Base-by-base conservation (phyloP, 2,797 vertebrate species). In the Sebastes oblongus region DNA sequence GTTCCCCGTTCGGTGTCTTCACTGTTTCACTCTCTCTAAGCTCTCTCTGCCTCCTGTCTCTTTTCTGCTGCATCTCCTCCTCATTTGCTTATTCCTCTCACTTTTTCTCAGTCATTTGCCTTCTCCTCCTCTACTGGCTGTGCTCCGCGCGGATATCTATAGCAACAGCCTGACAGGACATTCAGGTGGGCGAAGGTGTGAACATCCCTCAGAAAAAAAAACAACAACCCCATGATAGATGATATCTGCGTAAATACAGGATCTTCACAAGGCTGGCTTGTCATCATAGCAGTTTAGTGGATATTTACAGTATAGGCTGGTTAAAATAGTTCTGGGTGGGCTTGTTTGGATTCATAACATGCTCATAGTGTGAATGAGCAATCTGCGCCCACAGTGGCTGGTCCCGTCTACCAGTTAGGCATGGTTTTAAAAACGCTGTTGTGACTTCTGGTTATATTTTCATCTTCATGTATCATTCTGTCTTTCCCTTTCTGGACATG, bases 151-250 rank as follows among this genome's bases (percentile, higher is more conserved):
- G 76, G 92, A 92, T 96, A 95, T 95, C 93, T 96, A 94, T 95
- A 94, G 95, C 92, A 94, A 93, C 93, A 91, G 88, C 85, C 88
- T 92, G 92, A 92, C 93, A 94, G 91, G 91, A 93, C 91, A 85
- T 83, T 92, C 86, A 91, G 93, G 88, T 94, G 91, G 93, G 94
- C 75, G 92, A 94, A 90, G 83, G 92, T 88, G 93, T 89, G 91
- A 95, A 92, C 84, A 88, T 92, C 83, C 81, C 80, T 89, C 65
- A 72, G 82, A 83, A 87, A 82, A 65, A 64, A 61, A 52, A 1
- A 4, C 22, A 73, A 32, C 75, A 64, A 82, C 66, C 39, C 6
- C 39, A 56, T 55, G 66, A 77, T 80, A 72, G 61, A 79, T 78
- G 30, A 67, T 76, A 75, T 80, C 55, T 74, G 13, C 8, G 34